Percentiles rank a stretch among this genome's conserved stretches.
phyloP scores from a whole-genome alignment of 2,888 invertebrate species.

The Esperia sulphurella region DNA sequence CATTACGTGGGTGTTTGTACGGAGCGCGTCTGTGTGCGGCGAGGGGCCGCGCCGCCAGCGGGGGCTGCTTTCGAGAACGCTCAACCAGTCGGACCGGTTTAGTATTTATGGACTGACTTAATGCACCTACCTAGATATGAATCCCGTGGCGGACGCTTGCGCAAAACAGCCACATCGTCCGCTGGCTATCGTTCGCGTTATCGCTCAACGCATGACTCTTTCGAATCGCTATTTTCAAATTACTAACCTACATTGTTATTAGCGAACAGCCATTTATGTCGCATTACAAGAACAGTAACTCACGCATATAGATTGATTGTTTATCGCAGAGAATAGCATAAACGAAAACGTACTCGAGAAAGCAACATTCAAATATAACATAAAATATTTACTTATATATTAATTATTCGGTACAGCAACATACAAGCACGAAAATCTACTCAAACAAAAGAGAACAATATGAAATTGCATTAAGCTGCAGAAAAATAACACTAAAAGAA shows the following conservation, averaged over 20 bases:
- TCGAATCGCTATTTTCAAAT: slow-evolving; percentile 39
- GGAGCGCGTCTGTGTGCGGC: slow-evolving; percentile 58
- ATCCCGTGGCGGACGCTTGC: slow-evolving; percentile 66
- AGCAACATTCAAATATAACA: no score
- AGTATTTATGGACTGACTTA: slow-evolving; percentile 75
- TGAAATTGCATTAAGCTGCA: no score
- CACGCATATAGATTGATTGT: background rate
- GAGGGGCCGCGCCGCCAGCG: slow-evolving; percentile 53
- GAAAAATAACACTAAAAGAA: no score
- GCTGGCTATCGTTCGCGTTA: slow-evolving; percentile 36
- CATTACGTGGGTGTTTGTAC: slow-evolving; percentile 70
- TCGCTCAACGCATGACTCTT: slow-evolving; percentile 42
- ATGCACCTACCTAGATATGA: slow-evolving; percentile 74
- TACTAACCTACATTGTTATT: slow-evolving; percentile 46
- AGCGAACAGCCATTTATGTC: slow-evolving; percentile 44
- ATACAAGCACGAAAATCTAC: no score
- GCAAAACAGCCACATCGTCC: slow-evolving; percentile 57
- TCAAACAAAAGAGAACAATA: no score
- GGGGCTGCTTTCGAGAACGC: slow-evolving; percentile 76
- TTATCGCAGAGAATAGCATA: background rate
- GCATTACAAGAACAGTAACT: slow-evolving; percentile 15
- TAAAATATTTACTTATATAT: no score
- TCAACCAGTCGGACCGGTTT: slow-evolving; percentile 75
- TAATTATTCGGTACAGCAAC: no score
- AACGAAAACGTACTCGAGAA: no score